Evolutionary conservation across 2,888 invertebrate species (phyloP), one percentile per base, ranked within the genome.

Genomic region (Ecliptopera silaceata): DNA sequence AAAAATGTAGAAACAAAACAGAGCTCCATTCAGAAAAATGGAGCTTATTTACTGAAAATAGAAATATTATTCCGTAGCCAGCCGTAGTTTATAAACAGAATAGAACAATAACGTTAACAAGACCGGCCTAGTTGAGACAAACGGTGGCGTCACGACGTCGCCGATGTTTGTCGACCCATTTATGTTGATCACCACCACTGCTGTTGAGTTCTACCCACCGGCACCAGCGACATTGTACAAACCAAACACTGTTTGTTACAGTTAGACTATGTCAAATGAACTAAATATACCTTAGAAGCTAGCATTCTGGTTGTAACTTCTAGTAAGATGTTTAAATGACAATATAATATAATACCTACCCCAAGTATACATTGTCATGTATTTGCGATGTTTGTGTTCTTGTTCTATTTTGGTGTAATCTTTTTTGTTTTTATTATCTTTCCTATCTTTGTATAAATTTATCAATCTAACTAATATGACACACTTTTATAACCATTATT

Each of bases 81-180:
- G 56, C 66, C 49, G 65, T 50, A 54, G 50, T 74, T 65, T 79
- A 77, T 75, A 81, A 81, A 84, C 78, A 79, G 72, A 75, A 72
- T 71, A 69, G 70, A 81, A 86, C 84, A 84, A 84, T 83, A 72
- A 82, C 75, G 81, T 78, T 86, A 88, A 88, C 83, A 83, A 89
- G 82, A 79, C 75, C 82, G 85, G 81, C 86, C 89, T 84, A 86
- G 86, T 86, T 88, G 81, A 77, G 79, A 77, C 77, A 79, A 80
- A 80, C 77, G 78, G 72, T 74, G 82, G 77, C 84, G 81, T 76
- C 84, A 79, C 77, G 77, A 70, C 74, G 81, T 61, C 78, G 75
- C 66, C 70, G 65, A 65, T 75, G 74, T 77, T 74, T 77, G 75
- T 75, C 80, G 81, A 79, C 81, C 82, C 78, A 86, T 87, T 86